Percentiles rank a stretch among this genome's conserved stretches.
Conservation (phyloP, 2,797 vertebrate genomes). For the Coccyzus lansbergi region DNA sequence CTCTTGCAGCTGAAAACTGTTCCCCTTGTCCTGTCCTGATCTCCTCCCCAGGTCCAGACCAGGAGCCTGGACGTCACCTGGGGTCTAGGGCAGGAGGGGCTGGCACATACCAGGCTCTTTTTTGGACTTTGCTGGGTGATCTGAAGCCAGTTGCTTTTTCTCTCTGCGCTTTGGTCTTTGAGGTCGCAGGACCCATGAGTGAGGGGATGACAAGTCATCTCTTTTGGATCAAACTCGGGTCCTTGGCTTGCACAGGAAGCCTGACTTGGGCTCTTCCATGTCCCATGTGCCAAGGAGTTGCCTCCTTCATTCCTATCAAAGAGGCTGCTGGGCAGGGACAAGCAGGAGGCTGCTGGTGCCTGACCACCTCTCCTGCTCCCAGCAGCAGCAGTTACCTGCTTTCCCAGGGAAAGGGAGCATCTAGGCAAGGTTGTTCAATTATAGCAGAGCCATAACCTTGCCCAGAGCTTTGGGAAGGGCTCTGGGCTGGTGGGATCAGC, state of each 20-base stretch:
- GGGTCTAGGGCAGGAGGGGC: background rate
- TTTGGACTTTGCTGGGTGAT: background rate
- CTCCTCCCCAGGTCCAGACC: background rate
- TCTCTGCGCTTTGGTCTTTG: background rate
- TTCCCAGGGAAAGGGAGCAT: background rate
- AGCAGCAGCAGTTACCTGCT: fast-evolving
- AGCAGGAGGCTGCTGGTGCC: background rate
- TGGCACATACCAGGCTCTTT: background rate
- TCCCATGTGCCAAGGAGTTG: fast-evolving
- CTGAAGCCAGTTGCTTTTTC: fast-evolving
- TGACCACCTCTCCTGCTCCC: background rate
- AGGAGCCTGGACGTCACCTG: background rate
- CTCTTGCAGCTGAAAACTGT: no score
- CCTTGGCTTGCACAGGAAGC: background rate
- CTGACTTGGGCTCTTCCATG: background rate
- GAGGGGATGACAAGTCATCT: background rate
- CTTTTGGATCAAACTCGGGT: background rate
- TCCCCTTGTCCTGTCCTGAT: no score
- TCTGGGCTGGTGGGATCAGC: background rate
- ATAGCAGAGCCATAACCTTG: background rate
- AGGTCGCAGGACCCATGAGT: background rate
- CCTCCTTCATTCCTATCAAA: background rate
- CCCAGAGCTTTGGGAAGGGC: background rate
- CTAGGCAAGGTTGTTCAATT: background rate
- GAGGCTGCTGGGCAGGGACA: background rate